These are phyloP conservation scores for Xestia ashworthii DNA, from an alignment of 2,888 invertebrate genomes.

Conservation along the genomic window DNA sequence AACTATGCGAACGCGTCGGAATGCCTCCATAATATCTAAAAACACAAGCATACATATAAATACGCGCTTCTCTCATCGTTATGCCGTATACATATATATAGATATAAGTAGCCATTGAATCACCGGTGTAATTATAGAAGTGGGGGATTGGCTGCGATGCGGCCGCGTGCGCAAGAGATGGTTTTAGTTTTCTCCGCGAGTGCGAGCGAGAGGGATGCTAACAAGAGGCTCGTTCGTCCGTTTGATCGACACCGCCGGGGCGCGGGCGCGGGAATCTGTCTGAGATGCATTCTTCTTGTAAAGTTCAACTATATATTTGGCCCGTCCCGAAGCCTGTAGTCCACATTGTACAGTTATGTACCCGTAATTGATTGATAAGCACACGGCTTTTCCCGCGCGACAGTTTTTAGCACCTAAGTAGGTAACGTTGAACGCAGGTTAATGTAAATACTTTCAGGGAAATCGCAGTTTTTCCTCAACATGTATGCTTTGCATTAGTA, in stretches of 20 bases:
- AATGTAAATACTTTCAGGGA: slow-evolving; percentile 43
- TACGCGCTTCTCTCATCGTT: slow-evolving; percentile 87
- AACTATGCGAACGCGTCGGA: slow-evolving; percentile 77
- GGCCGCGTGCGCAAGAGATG: slow-evolving; percentile 81
- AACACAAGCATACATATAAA: slow-evolving; percentile 86
- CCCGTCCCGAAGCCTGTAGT: slow-evolving; percentile 77
- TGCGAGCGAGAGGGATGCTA: slow-evolving; percentile 84
- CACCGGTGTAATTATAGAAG: slow-evolving; percentile 91
- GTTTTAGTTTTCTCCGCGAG: slow-evolving; percentile 73
- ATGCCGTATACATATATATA: slow-evolving; percentile 86
- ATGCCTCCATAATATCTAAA: slow-evolving; percentile 84
- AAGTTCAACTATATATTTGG: slow-evolving; percentile 90
- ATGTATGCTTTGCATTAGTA: slow-evolving; percentile 17
- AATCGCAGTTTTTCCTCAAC: slow-evolving; percentile 40
- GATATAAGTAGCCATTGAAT: slow-evolving; percentile 91
- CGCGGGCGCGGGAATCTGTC: slow-evolving; percentile 88
- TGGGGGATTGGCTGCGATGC: slow-evolving; percentile 91
- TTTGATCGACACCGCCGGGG: slow-evolving; percentile 90
- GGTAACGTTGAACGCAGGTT: slow-evolving; percentile 1
- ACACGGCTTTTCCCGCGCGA: slow-evolving; percentile 59
- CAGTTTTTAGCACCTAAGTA: slow-evolving; percentile 31
- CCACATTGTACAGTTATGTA: slow-evolving; percentile 83
- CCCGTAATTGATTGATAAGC: slow-evolving; percentile 70
- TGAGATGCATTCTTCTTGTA: slow-evolving; percentile 90
- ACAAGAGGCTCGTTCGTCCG: slow-evolving; percentile 90